A percentile compares a stretch with the other conserved stretches of the same genome.
Evolutionary conservation across 2,113 vertebrate genomes (phyloP).

Genomic region (Hypocryptadius cinnamomeus): DNA sequence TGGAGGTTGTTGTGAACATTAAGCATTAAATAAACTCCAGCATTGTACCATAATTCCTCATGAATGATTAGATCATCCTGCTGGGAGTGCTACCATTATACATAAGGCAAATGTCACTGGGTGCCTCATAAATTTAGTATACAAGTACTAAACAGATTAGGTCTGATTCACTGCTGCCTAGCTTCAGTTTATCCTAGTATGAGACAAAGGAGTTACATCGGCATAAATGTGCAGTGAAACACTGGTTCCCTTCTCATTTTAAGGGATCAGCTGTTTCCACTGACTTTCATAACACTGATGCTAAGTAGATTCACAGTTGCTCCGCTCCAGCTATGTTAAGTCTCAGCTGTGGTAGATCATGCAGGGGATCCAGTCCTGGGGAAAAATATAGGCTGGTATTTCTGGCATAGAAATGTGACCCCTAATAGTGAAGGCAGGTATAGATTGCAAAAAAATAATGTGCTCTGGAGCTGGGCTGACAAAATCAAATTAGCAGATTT

Average conservation of each 20-base stretch:
- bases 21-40: constrained; percentile 42
- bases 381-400: constrained; percentile 38
- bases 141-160: constrained; percentile 17
- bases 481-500: neutral
- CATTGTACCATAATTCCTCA: neutral
- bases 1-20: constrained; percentile 20
- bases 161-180: constrained; percentile 34
- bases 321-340: neutral
- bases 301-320: constrained; percentile 20
- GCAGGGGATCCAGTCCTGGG: neutral
- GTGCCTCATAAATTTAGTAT: constrained; percentile 42
- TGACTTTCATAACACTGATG: neutral
- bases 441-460: neutral
- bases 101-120: constrained; percentile 43
- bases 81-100: constrained; percentile 45
- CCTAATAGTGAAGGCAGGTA: neutral
- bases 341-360: neutral
- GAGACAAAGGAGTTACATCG: neutral
- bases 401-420: neutral
- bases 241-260: neutral
- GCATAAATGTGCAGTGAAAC: neutral
- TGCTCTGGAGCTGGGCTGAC: neutral
- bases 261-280: constrained; percentile 30
- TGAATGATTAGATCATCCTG: constrained; percentile 46
- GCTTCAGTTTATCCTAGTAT: neutral